These are phyloP conservation scores for Aplochiton taeniatus DNA, from an alignment of 2,797 vertebrate species.

Conservation along the genomic window DNA sequence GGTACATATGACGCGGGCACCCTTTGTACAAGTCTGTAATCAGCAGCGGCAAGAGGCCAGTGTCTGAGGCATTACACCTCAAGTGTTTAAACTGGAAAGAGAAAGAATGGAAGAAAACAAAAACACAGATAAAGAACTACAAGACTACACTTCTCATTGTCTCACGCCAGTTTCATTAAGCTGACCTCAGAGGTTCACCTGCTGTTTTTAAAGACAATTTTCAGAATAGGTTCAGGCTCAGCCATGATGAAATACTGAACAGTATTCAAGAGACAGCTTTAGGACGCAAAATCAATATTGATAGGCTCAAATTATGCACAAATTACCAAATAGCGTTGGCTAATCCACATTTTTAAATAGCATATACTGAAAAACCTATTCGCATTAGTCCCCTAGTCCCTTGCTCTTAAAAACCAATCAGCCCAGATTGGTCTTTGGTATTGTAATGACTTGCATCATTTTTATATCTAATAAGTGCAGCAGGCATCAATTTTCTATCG, in stretches of 20 bases:
- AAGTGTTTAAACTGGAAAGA: slow-evolving; percentile 34
- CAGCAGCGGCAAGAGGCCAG: slow-evolving; percentile 26
- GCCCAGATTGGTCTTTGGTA: too few relatives aligned
- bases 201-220: not conserved
- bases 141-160: slow-evolving; percentile 7
- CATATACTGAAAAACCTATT: too few relatives aligned
- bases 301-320: too few relatives aligned
- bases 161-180: slow-evolving; percentile 13
- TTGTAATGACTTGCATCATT: too few relatives aligned
- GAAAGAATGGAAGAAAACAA: slow-evolving; percentile 14
- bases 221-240: not conserved
- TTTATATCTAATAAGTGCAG: too few relatives aligned
- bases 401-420: too few relatives aligned
- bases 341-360: too few relatives aligned
- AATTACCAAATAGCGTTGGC: too few relatives aligned
- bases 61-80: slow-evolving; percentile 24
- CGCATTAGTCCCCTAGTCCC: too few relatives aligned
- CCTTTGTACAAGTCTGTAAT: slow-evolving; percentile 25
- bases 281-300: too few relatives aligned
- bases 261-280: too few relatives aligned
- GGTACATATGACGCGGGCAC: slow-evolving; percentile 9
- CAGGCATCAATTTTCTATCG: not conserved
- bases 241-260: too few relatives aligned
- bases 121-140: slow-evolving; percentile 23
- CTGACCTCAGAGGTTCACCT: slow-evolving; percentile 20